Percentiles rank a stretch among this genome's conserved stretches.
phyloP scores from a whole-genome alignment of 2,113 vertebrate species.

The Centropus unirufus region DNA sequence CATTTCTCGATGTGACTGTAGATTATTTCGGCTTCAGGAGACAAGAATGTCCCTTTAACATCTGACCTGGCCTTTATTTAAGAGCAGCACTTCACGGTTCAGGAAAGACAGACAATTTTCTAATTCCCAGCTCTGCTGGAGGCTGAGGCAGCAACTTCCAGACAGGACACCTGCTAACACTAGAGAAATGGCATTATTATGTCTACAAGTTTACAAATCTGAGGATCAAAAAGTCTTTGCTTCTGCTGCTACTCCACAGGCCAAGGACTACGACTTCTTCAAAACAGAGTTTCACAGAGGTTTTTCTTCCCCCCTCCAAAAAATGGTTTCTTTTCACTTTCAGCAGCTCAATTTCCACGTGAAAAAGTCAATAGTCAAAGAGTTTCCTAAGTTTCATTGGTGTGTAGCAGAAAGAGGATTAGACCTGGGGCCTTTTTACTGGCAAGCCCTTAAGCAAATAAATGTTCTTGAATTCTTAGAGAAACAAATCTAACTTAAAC shows the following conservation, averaged over 20 bases:
- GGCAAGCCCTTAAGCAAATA: constrained; percentile 71
- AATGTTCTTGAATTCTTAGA: constrained; percentile 52
- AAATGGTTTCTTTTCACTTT: constrained; percentile 65
- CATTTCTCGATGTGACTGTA: constrained; percentile 71
- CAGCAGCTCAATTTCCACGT: constrained; percentile 66
- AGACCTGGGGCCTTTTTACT: constrained; percentile 69
- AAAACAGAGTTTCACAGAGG: constrained; percentile 50
- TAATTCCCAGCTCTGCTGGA: constrained; percentile 77
- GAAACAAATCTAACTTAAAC: constrained; percentile 56
- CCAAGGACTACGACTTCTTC: constrained; percentile 70
- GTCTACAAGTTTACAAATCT: constrained; percentile 79
- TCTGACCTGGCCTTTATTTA: constrained; percentile 80
- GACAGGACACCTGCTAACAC: constrained; percentile 79
- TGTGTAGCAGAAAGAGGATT: constrained; percentile 72
- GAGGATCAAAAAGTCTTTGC: constrained; percentile 77
- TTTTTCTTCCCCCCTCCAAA: constrained; percentile 27
- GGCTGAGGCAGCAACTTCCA: constrained; percentile 75
- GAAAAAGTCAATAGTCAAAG: constrained; percentile 75
- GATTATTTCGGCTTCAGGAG: constrained; percentile 77
- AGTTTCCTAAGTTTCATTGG: constrained; percentile 67
- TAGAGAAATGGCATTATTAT: constrained; percentile 78
- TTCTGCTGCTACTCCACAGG: constrained; percentile 67
- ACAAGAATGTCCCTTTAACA: constrained; percentile 80
- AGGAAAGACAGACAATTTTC: constrained; percentile 79
- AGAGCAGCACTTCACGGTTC: constrained; percentile 78